Evolutionary conservation across 2,113 vertebrate genomes (phyloP).

Genomic region (Petaurus breviceps): DNA sequence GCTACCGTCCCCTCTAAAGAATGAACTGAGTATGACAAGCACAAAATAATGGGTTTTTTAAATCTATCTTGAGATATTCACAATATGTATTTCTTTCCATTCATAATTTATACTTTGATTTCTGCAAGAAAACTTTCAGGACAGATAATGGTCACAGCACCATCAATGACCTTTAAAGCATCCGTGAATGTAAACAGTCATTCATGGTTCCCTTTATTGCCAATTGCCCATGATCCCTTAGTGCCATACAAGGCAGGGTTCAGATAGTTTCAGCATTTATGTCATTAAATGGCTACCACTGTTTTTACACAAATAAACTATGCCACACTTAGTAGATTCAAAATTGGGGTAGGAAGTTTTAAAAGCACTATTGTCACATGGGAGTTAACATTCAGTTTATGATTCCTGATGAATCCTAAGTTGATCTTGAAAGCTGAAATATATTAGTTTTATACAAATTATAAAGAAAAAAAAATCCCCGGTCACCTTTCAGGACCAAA

Average conservation of each 20-base stretch:
- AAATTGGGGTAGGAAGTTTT: background rate
- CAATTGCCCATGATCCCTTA: background rate
- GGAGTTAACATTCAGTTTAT: background rate
- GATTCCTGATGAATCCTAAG: constrained; percentile 31
- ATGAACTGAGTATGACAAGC: constrained; percentile 51
- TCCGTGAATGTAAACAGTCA: background rate
- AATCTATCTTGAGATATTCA: constrained; percentile 49
- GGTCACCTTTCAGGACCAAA: constrained; percentile 16
- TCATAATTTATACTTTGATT: constrained; percentile 48
- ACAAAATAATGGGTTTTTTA: constrained; percentile 2
- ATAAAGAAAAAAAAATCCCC: constrained; percentile 25
- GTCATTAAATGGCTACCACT: background rate
- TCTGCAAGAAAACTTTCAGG: constrained; percentile 8
- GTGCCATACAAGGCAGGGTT: background rate
- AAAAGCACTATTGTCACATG: constrained; percentile 45
- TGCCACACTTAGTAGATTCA: background rate
- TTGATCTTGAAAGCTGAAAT: constrained; percentile 14
- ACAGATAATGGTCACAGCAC: constrained; percentile 33
- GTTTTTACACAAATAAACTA: background rate
- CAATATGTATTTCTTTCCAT: constrained; percentile 36
- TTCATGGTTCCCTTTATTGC: background rate
- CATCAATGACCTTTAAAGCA: constrained; percentile 44
- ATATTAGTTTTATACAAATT: background rate
- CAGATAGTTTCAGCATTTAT: constrained; percentile 13
- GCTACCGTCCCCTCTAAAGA: constrained; percentile 58